A percentile compares a stretch with the other conserved stretches of the same genome.
Evolutionary conservation across 2,888 invertebrate species (phyloP).

Genomic region (Meganola albula): DNA sequence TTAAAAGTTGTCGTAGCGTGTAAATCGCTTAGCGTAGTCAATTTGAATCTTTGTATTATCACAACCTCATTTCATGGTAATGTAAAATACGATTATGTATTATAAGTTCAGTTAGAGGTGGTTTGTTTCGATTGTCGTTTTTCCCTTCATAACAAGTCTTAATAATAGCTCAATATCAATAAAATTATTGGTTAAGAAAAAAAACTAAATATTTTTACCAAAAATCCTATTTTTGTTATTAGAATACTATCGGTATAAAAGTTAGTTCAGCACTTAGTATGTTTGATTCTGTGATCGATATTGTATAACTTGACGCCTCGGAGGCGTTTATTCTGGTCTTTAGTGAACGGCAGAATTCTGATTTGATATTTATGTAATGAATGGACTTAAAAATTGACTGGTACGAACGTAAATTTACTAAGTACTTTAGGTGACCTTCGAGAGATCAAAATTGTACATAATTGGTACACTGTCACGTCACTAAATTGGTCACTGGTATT

Average conservation of each 20-base stretch:
- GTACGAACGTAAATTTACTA: constrained; percentile 37
- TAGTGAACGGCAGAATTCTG: constrained; percentile 13
- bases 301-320: constrained; percentile 49
- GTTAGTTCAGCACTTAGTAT: constrained; percentile 52
- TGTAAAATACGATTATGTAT: constrained; percentile 39
- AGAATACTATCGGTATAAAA: constrained; percentile 53
- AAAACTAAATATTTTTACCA: constrained; percentile 62
- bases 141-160: constrained; percentile 24
- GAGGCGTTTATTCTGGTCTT: constrained; percentile 35
- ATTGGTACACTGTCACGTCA: no score
- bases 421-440: no score
- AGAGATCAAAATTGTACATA: no score
- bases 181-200: constrained; percentile 53
- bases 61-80: constrained; percentile 41
- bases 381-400: no score
- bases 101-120: constrained; percentile 34
- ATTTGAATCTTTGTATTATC: constrained; percentile 37
- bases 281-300: constrained; percentile 65
- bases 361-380: constrained; percentile 27
- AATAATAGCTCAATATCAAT: constrained; percentile 48
- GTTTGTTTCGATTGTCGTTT: constrained; percentile 32
- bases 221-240: constrained; percentile 70
- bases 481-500: no score
- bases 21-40: constrained; percentile 50
- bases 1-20: constrained; percentile 43